Conservation (phyloP, 1,140 invertebrate genomes). For the Hyphantria cunea region DNA sequence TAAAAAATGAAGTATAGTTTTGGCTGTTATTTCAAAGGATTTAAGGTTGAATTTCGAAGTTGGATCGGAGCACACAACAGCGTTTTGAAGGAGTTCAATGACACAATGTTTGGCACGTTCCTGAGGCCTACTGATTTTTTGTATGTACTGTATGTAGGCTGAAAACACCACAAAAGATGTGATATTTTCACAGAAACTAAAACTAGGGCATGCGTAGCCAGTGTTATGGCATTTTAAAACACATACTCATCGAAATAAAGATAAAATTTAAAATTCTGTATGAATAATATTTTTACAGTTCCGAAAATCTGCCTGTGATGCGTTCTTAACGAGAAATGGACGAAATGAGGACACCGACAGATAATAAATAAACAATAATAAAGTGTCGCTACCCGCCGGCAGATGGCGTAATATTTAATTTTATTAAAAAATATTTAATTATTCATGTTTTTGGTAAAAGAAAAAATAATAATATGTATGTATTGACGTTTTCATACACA, state of each 20-base stretch:
- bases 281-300: constrained; percentile 37
- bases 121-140: constrained; percentile 71
- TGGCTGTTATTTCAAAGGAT: constrained; percentile 34
- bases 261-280: constrained; percentile 36
- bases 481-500: too few relatives aligned
- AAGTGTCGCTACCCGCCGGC: constrained; percentile 57
- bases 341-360: constrained; percentile 64
- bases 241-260: constrained; percentile 61
- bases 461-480: too few relatives aligned
- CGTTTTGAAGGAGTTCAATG: constrained; percentile 75
- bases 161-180: constrained; percentile 68
- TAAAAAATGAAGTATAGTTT: constrained; percentile 40
- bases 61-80: constrained; percentile 41
- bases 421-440: neutral
- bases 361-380: constrained; percentile 43
- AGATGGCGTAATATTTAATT: constrained; percentile 60
- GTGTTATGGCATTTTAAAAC: constrained; percentile 47
- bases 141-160: constrained; percentile 46
- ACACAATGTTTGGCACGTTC: constrained; percentile 75
- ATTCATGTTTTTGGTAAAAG: neutral
- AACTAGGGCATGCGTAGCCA: constrained; percentile 67
- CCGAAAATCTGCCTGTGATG: constrained; percentile 41
- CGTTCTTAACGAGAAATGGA: constrained; percentile 53
- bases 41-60: constrained; percentile 51
- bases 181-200: constrained; percentile 61